Base-by-base conservation (phyloP, 1,140 invertebrate genomes). In the Oryzaephilus surinamensis region DNA sequence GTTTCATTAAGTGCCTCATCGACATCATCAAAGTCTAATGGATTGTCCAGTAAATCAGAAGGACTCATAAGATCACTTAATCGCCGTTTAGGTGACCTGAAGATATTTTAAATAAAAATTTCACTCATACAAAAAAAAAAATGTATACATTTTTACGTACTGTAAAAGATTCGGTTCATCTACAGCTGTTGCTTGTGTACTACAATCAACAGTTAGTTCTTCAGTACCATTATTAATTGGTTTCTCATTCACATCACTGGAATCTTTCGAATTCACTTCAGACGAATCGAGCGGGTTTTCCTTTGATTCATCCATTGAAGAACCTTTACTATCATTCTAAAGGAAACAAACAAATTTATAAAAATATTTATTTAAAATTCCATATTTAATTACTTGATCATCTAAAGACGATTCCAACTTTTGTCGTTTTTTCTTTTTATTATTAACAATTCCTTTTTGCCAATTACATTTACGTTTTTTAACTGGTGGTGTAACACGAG, bases 301-400 rank as follows among this genome's bases (percentile, higher is more conserved):
- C 48, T 72, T 71, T 0, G 60, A 67, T 46, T 72, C 70, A 42
- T 71, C 68, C 43, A 67, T 66, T 1, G 65, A 51, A 7, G 48
- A 45, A 21, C 18, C 20, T 29, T 45, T 51, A 27, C 50, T 44
- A 30, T 43, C 42, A 13, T 27, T 46, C 33, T 42, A 18, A 30
- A 35, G 3, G 13, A 29, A 35, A n/a, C n/a, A n/a, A n/a, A n/a
- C n/a, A n/a, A n/a, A 23, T 19, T 6, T 37, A 28, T 26, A 28
- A 37, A 17, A 27, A 18, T 4, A 27, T 38, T 3, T n/a, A n/a
- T n/a, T n/a, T n/a, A n/a, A n/a, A n/a, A n/a, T n/a, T n/a, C n/a
- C n/a, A n/a, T n/a, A n/a, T 38, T 40, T 23, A 23, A 21, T 32
- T 32, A 45, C 43, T 18, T 49, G 34, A 31, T 36, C 31, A 13